A percentile compares a stretch with the other conserved stretches of the same genome.
Conservation (phyloP, 2,797 vertebrate genomes). For the Coregonus suidteri region DNA sequence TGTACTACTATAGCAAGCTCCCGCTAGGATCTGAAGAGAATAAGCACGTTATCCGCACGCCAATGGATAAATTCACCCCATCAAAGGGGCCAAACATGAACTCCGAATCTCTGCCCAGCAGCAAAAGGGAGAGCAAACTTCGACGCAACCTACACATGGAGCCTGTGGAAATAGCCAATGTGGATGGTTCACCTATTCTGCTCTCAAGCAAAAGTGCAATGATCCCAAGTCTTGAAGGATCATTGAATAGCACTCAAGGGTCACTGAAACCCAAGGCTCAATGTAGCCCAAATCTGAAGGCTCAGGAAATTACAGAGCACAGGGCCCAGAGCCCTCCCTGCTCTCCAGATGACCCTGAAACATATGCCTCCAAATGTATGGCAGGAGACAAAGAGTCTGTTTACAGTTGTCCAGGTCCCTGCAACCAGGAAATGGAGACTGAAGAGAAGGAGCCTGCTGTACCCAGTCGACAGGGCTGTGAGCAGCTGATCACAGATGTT, state of each 20-base stretch:
- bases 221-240: neutral
- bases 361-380: neutral
- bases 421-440: neutral
- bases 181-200: neutral
- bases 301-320: neutral
- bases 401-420: neutral
- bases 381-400: neutral
- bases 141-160: neutral
- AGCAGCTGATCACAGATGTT: no score
- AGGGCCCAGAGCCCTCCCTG: conserved; percentile 7
- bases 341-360: conserved; percentile 11
- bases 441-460: neutral
- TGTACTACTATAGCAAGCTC: neutral
- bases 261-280: conserved; percentile 56
- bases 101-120: neutral
- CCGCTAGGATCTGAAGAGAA: neutral
- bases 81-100: neutral
- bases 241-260: conserved; percentile 14
- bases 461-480: neutral
- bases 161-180: neutral
- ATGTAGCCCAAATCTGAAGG: conserved; percentile 50
- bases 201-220: neutral
- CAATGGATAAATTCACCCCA: neutral
- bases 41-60: conserved; percentile 11
- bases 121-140: neutral